phyloP scores from a whole-genome alignment of 2,113 vertebrate species.

The Menura novaehollandiae region DNA sequence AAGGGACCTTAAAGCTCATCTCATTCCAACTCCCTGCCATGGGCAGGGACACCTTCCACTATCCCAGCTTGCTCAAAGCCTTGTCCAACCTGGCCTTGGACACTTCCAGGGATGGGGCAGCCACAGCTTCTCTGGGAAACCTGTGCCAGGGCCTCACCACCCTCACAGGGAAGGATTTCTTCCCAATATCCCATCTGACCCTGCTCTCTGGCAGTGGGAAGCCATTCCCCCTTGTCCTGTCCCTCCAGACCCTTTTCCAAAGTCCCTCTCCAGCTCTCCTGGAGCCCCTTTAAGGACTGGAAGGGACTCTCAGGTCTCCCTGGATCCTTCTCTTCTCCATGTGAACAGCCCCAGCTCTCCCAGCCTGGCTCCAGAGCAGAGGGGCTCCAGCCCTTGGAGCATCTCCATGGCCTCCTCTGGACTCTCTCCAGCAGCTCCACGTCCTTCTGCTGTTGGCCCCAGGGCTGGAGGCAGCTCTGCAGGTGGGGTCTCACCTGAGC shows the following conservation, averaged over 20 bases:
- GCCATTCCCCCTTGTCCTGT: not conserved
- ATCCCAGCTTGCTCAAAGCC: not conserved
- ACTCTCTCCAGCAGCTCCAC: not conserved
- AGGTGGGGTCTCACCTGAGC: not conserved
- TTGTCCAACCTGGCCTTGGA: accelerated
- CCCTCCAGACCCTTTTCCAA: not conserved
- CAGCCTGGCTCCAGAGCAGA: not conserved
- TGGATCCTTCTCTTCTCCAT: not conserved
- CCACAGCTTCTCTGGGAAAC: not conserved
- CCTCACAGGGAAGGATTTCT: not conserved
- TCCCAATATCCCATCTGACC: not conserved
- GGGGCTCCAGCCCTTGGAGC: not conserved
- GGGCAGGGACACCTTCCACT: not conserved
- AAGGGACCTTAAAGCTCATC: not conserved
- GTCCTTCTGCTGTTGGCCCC: accelerated
- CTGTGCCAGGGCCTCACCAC: not conserved
- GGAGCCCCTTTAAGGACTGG: not conserved
- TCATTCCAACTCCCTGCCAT: accelerated
- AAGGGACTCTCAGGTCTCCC: not conserved
- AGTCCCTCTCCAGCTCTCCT: not conserved
- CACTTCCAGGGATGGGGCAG: not conserved
- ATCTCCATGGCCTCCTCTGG: accelerated
- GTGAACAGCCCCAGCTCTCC: not conserved
- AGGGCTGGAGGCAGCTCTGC: not conserved
- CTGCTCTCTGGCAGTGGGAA: not conserved